phyloP scores from a whole-genome alignment of 2,888 invertebrate species.

The Trichopoda pennipes region DNA sequence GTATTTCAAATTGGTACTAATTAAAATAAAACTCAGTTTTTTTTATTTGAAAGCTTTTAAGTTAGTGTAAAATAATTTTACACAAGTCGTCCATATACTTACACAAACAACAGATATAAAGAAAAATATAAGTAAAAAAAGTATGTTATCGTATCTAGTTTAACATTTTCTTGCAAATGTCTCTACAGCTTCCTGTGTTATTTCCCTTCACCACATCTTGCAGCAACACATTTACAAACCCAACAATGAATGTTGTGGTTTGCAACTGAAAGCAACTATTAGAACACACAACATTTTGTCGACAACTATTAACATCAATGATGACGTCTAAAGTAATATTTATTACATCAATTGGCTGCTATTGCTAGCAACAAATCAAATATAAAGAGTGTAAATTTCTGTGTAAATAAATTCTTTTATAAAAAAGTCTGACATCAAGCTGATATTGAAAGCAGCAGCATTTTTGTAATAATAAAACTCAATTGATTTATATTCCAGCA shows the following conservation, averaged over 20 bases:
- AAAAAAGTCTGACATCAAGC: no score
- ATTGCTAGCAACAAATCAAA: not conserved
- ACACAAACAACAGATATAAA: no score
- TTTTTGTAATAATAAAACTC: not conserved
- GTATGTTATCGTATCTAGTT: not conserved
- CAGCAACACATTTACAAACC: not conserved
- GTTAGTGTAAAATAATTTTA: no score
- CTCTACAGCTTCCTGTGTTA: no score
- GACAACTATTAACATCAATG: not conserved
- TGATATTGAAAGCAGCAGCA: no score
- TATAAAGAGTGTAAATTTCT: not conserved
- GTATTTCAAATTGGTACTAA: no score
- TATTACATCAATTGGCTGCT: not conserved
- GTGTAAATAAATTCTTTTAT: not conserved
- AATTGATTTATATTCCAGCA: not conserved
- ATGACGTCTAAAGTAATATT: not conserved
- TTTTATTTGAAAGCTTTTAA: no score
- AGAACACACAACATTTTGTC: constrained; percentile 10
- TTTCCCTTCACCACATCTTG: not conserved
- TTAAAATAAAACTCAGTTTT: no score
- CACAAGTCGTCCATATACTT: no score
- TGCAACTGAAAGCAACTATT: not conserved
- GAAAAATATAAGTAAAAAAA: not conserved
- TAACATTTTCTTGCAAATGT: not conserved
- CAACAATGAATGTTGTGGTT: not conserved